A percentile compares a stretch with the other conserved stretches of the same genome.
Conservation (phyloP, 2,888 invertebrate species). For the Acleris emargana region DNA sequence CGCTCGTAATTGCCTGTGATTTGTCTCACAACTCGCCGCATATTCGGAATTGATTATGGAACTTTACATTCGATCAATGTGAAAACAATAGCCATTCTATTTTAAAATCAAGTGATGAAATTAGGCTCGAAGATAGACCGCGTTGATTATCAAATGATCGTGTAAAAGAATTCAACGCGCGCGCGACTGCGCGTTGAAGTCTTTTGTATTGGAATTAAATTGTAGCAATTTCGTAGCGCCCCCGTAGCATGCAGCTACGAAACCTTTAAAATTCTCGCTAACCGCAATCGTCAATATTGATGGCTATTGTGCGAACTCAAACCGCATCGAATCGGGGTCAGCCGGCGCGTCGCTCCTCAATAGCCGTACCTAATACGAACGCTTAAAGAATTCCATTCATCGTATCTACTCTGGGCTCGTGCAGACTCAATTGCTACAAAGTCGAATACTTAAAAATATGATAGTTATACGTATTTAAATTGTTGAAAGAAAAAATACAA, state of each 20-base stretch:
- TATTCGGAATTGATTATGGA: neutral
- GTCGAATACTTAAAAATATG: too few species aligned
- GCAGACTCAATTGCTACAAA: too few species aligned
- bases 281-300: neutral
- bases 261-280: neutral
- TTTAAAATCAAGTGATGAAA: neutral
- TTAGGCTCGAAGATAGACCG: neutral
- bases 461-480: too few species aligned
- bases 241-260: slow-evolving; percentile 24
- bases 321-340: slow-evolving; percentile 15
- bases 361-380: neutral
- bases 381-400: neutral
- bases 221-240: slow-evolving; percentile 23
- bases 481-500: too few species aligned
- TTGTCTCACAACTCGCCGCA: neutral
- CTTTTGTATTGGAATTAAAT: slow-evolving; percentile 13
- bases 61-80: too few species aligned
- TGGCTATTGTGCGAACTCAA: neutral
- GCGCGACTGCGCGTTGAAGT: slow-evolving; percentile 39
- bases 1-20: slow-evolving; percentile 11
- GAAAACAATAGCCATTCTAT: too few species aligned
- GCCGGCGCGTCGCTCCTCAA: neutral
- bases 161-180: neutral
- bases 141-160: neutral
- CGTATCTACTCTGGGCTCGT: too few species aligned